phyloP scores from a whole-genome alignment of 2,888 invertebrate species.

The Lamellibrachia satsuma region DNA sequence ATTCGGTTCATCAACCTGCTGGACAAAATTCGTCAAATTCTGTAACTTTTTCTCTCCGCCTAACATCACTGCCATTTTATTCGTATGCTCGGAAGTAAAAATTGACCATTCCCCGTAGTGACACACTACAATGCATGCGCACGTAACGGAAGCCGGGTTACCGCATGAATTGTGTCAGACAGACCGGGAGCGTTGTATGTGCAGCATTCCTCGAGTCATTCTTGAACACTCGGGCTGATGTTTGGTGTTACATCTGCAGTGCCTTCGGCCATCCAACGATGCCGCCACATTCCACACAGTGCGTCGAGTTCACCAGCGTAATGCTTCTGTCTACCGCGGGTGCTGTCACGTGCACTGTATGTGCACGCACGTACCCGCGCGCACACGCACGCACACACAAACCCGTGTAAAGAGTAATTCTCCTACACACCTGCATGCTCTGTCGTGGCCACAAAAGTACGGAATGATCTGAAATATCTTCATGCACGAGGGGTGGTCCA shows the following conservation, averaged over 20 bases:
- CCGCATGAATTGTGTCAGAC: neutral
- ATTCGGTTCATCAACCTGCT: no score
- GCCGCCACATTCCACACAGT: neutral
- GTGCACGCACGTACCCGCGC: neutral
- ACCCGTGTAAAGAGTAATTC: neutral
- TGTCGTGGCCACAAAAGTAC: slow-evolving; percentile 23
- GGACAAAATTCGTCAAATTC: no score
- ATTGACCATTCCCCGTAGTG: no score
- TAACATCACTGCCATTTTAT: no score
- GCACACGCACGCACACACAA: neutral
- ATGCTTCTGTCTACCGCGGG: neutral
- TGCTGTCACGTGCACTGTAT: neutral
- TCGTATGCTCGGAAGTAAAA: no score
- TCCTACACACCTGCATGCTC: slow-evolving; percentile 20
- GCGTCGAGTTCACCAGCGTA: neutral
- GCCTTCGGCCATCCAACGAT: neutral
- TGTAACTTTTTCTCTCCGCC: no score
- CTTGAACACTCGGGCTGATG: neutral
- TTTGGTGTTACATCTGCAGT: neutral
- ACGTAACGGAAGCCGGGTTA: neutral
- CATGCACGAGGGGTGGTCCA: neutral
- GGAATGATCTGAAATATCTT: slow-evolving; percentile 22
- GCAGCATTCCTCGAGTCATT: neutral
- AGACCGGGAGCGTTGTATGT: neutral
- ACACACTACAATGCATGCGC: neutral